A percentile compares a stretch with the other conserved stretches of the same genome.
These are phyloP conservation scores for Amiota minor DNA, from an alignment of 2,888 invertebrate species.

Conservation along the genomic window DNA sequence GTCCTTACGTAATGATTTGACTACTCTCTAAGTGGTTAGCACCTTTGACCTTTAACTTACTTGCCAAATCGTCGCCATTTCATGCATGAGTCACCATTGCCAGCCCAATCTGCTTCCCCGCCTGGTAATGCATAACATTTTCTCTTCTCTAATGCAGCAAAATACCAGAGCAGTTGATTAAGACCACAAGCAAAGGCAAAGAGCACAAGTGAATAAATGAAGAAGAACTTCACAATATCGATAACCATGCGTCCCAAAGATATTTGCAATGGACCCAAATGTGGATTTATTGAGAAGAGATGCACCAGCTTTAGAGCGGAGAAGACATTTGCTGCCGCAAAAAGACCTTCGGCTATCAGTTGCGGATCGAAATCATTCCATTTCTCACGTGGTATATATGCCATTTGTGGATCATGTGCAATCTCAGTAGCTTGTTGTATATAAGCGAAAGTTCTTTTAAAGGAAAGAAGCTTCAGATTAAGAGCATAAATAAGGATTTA, in stretches of 20 bases:
- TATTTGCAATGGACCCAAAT: constrained; percentile 92
- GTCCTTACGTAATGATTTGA: constrained; percentile 40
- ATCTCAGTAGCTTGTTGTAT: constrained; percentile 84
- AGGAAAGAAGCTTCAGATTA: too few relatives aligned
- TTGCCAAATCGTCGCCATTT: constrained; percentile 91
- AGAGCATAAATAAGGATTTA: neutral
- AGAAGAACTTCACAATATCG: constrained; percentile 94
- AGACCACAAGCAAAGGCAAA: constrained; percentile 95
- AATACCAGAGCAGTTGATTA: constrained; percentile 95
- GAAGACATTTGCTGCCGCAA: constrained; percentile 95
- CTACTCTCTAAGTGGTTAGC: neutral
- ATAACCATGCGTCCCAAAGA: constrained; percentile 91
- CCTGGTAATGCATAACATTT: constrained; percentile 83
- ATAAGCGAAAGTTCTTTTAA: constrained; percentile 80
- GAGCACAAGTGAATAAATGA: constrained; percentile 88
- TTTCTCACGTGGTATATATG: constrained; percentile 85
- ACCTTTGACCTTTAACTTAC: constrained; percentile 75
- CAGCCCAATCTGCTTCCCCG: constrained; percentile 84
- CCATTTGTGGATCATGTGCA: constrained; percentile 78
- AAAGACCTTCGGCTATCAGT: constrained; percentile 91
- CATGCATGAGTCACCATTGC: constrained; percentile 84
- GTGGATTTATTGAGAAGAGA: constrained; percentile 93
- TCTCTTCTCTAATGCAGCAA: constrained; percentile 86
- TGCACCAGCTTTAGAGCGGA: constrained; percentile 93
- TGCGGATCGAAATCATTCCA: constrained; percentile 97